Evolutionary conservation across 2,113 vertebrate species (phyloP), one percentile per base, ranked within the genome.

Genomic region (Zapornia atra): DNA sequence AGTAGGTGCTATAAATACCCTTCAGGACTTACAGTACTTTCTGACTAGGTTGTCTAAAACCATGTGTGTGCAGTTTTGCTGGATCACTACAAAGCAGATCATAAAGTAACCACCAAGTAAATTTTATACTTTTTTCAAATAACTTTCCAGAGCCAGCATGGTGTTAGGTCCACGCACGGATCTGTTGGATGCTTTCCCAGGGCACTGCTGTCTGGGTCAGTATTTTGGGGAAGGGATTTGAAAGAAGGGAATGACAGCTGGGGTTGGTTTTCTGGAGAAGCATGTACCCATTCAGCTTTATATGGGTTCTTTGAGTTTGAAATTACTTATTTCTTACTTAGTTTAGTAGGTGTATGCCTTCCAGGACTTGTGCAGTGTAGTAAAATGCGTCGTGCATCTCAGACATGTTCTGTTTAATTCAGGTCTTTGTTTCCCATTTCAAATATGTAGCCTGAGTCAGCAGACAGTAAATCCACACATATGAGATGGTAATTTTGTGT

Each of bases 91-190:
- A 76, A 66, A 76, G 57, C 51, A 50, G 19, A 48, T 61, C 15
- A 14, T 36, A 51, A 88, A 77, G 21, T 33, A 82, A 34, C 28
- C 5, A 15, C 34, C 21, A 57, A 54, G 44, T 54, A 31, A 0
- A 31, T 26, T 26, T 48, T 6, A 4, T 2, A 9, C 6, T 72
- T 63, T 79, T 46, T 56, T 56, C 14, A 15, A 3, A 11, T 20
- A 15, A 28, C 28, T 70, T 70, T 28, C 28, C 36, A 48, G 34
- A 51, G 71, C 36, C 11, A 7, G 36, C 3, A 0, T 11, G 36
- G 15, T 12, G 15, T 12, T n/a, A 16, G 8, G 5, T 21, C 15
- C 65, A 48, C 18, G 0, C 3, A 6, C 1, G 2, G 26, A 6
- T 57, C 10, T 53, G 26, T 54, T 12, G 10, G 18, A 9, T 69